Evolutionary conservation across 2,888 invertebrate species (phyloP), one percentile per base, ranked within the genome.

Genomic region (Mythimna pallens): DNA sequence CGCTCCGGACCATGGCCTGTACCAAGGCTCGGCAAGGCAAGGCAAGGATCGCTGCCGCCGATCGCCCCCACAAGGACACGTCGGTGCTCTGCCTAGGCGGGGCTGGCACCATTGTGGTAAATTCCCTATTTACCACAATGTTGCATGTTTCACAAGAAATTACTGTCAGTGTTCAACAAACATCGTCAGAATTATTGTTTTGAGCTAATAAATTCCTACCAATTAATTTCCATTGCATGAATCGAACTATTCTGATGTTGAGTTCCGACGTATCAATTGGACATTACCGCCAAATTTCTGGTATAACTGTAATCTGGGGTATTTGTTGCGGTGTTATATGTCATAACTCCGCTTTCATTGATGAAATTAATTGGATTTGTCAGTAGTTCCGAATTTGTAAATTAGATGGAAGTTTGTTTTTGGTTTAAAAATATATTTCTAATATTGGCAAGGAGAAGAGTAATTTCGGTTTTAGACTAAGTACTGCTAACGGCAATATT

Each of bases 191-290:
- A 81, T 84, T 55, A 68, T 70, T 66, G 70, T 67, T 22, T 30
- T 8, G 47, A 70, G 50, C 76, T 70, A 70, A 71, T 80, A 59
- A 62, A 70, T 76, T 83, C 59, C 40, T 47, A 17, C 58, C 64
- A 74, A 85, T 83, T 74, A 71, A 78, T 75, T 77, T 75, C 14
- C 55, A 77, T 64, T 59, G 47, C 36, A 75, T 71, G 50, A 58
- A 72, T 78, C 34, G 22, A 30, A 80, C 22, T 59, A 54, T 75
- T 82, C 64, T 54, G 63, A 22, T 61, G 34, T 43, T 17, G 22
- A 55, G 9, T 40, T 34, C 40, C 55, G 20, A 8, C 55, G 50
- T 59, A 73, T 47, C 30, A 52, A 55, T 83, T 17, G 22, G 14
- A 34, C 22, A 62, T 65, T 57, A 61, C 64, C 10, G 20, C 3